Percentiles rank a stretch among this genome's conserved stretches.
These are phyloP conservation scores for Corvus hawaiiensis DNA, from an alignment of 2,113 vertebrate species.

Conservation along the genomic window DNA sequence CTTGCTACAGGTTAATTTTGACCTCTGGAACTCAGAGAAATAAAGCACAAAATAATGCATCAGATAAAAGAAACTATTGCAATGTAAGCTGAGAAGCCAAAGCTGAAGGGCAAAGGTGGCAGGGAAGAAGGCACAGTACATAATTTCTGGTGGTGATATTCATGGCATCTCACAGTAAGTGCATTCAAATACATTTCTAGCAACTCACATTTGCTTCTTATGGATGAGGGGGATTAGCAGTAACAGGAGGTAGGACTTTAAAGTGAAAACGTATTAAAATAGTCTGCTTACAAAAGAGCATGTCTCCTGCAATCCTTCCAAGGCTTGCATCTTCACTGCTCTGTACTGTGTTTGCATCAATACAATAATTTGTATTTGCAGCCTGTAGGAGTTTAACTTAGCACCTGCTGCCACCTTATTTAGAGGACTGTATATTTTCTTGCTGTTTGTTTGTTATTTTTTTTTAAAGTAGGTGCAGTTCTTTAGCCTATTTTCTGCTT, in stretches of 20 bases:
- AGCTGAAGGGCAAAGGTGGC: constrained; percentile 53
- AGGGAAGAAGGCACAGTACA: background rate
- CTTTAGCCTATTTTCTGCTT: background rate
- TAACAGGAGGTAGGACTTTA: background rate
- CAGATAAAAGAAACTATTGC: constrained; percentile 1
- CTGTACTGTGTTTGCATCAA: background rate
- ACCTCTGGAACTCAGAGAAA: constrained; percentile 35
- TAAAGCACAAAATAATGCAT: constrained; percentile 1
- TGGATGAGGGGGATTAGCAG: background rate
- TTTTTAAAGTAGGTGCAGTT: background rate
- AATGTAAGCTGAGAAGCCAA: background rate
- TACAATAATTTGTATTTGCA: background rate
- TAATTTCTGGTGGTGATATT: constrained; percentile 7
- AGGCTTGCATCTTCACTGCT: background rate
- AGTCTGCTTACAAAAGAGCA: background rate
- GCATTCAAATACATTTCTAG: background rate
- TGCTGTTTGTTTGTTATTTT: background rate
- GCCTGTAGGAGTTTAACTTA: background rate
- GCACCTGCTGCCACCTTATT: background rate
- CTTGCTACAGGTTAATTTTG: constrained; percentile 36
- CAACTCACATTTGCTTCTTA: background rate
- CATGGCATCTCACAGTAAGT: constrained; percentile 14
- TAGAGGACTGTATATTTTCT: background rate
- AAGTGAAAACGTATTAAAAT: background rate
- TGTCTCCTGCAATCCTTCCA: background rate